phyloP scores from a whole-genome alignment of 2,888 invertebrate genomes.

The Chrysolina haemoptera region DNA sequence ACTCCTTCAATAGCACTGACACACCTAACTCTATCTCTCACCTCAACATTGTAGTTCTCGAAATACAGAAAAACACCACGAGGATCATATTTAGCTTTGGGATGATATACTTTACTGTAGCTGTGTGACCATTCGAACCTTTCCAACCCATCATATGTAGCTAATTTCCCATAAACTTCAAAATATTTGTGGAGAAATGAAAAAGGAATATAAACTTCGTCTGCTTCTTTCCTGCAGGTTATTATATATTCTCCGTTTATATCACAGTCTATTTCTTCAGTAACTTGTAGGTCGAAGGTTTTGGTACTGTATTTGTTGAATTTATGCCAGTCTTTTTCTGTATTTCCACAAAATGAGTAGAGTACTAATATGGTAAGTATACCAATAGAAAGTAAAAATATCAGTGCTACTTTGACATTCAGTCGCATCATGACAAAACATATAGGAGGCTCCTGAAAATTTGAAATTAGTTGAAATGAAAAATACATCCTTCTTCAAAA shows the following conservation, averaged over 20 bases:
- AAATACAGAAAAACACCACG: constrained; percentile 96
- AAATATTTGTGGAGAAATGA: constrained; percentile 94
- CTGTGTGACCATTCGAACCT: constrained; percentile 96
- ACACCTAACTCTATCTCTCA: constrained; percentile 87
- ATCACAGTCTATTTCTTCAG: constrained; percentile 85
- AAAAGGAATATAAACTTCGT: constrained; percentile 93
- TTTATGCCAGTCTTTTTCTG: constrained; percentile 57
- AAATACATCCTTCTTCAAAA: not conserved
- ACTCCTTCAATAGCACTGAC: constrained; percentile 95
- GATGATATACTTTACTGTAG: constrained; percentile 91
- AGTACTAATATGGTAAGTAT: constrained; percentile 80
- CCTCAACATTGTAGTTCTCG: constrained; percentile 98
- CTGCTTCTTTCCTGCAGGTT: constrained; percentile 68
- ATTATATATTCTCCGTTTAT: constrained; percentile 87
- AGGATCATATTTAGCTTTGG: constrained; percentile 90
- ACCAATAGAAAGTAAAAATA: constrained; percentile 77
- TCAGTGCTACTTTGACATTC: constrained; percentile 82
- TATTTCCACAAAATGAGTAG: constrained; percentile 81
- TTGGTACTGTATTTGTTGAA: constrained; percentile 54
- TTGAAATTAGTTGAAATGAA: not conserved
- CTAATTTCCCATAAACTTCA: constrained; percentile 92
- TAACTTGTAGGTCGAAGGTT: constrained; percentile 67
- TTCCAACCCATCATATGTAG: constrained; percentile 80
- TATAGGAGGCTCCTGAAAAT: constrained; percentile 67
- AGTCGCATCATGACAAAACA: constrained; percentile 81